phyloP scores from a whole-genome alignment of 2,888 invertebrate species.

The Drosophila incognita region DNA sequence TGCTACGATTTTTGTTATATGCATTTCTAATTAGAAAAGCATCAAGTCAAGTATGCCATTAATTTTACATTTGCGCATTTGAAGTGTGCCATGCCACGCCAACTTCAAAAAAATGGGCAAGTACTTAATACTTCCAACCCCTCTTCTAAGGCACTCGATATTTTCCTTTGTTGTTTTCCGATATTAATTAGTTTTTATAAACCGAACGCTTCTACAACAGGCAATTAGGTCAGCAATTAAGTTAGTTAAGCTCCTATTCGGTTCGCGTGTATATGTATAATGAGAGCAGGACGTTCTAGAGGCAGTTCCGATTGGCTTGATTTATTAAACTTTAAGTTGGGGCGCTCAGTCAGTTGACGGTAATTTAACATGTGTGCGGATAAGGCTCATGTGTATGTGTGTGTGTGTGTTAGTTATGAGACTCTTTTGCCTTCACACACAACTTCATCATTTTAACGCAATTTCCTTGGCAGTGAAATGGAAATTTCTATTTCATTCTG shows the following conservation, averaged over 20 bases:
- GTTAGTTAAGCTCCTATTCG: conserved; percentile 48
- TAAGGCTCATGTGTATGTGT: conserved; percentile 18
- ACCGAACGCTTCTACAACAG: conserved; percentile 36
- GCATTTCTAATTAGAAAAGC: conserved; percentile 73
- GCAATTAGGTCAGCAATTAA: conserved; percentile 63
- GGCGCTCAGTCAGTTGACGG: neutral
- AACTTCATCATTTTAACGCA: conserved; percentile 74
- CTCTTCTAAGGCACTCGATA: conserved; percentile 19
- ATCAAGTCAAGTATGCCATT: conserved; percentile 76
- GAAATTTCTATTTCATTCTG: conserved; percentile 59
- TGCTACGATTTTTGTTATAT: conserved; percentile 68
- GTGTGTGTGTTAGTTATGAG: conserved; percentile 11
- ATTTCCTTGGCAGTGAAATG: conserved; percentile 65
- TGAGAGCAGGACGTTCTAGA: conserved; percentile 17
- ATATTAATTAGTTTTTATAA: conserved; percentile 67
- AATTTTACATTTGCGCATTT: conserved; percentile 76
- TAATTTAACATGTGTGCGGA: conserved; percentile 41
- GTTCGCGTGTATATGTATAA: conserved; percentile 46
- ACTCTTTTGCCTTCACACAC: conserved; percentile 30
- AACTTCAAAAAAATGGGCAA: conserved; percentile 50
- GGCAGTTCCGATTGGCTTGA: conserved; percentile 33
- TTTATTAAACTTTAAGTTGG: conserved; percentile 47
- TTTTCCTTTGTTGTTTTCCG: conserved; percentile 32
- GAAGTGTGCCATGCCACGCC: conserved; percentile 51
- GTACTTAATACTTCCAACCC: conserved; percentile 25